Conservation (phyloP, 2,888 invertebrate genomes). For the Patella pellucida region DNA sequence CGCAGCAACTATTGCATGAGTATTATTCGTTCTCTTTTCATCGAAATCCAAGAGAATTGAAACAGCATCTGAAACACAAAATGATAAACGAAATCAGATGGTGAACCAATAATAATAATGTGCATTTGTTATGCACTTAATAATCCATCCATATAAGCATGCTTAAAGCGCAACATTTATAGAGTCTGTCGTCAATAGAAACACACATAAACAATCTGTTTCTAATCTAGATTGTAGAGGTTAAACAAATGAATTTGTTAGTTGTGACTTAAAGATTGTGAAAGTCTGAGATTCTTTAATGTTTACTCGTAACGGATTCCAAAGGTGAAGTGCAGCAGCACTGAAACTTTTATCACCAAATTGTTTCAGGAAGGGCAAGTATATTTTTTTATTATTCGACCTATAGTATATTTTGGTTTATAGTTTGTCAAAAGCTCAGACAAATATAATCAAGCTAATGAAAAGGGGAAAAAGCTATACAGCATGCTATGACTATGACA, state of each 20-base stretch:
- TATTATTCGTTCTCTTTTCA: constrained; percentile 42
- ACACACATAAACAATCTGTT: no score
- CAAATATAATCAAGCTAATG: background rate
- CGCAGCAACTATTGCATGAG: constrained; percentile 55
- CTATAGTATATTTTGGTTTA: background rate
- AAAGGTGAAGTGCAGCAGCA: no score
- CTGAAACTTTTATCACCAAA: no score
- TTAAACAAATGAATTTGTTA: no score
- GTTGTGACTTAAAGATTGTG: no score
- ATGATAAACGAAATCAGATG: background rate
- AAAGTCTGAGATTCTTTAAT: no score
- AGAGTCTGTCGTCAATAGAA: no score
- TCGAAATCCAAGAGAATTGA: constrained; percentile 54
- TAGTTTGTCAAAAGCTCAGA: background rate
- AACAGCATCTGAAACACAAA: constrained; percentile 48
- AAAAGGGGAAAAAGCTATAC: background rate
- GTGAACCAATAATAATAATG: background rate
- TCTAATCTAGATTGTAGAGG: no score
- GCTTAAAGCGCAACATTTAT: no score
- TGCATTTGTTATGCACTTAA: no score
- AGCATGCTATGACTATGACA: background rate
- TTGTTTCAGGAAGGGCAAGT: background rate
- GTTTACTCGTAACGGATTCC: no score
- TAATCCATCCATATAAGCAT: no score
- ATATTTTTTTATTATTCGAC: background rate